Evolutionary conservation across 2,888 invertebrate genomes (phyloP), one percentile per base, ranked within the genome.

Genomic region (Diaprepes abbreviatus): DNA sequence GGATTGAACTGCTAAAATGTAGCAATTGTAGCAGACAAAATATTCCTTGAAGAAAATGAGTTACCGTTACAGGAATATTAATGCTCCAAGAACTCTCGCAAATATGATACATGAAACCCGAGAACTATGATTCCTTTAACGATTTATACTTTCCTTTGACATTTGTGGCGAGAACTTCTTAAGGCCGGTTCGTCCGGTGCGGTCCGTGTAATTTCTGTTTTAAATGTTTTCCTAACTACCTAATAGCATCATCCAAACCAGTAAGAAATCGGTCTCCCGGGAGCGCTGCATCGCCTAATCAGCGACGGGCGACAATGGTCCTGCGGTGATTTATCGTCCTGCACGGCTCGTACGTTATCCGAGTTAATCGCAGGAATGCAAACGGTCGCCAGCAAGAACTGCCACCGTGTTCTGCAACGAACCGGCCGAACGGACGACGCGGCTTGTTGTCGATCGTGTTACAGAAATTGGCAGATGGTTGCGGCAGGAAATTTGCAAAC

Each of bases 301-400:
- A 66, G 57, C 45, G 66, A 66, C 60, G 55, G 66, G 54, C 62
- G 66, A 66, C 70, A 70, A 66, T 66, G 38, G 64, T 69, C 40
- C 50, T 55, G 62, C 58, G 38, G 66, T 66, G 75, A 77, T 78
- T 79, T 78, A 79, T 76, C 65, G 75, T 72, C 58, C 68, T 72
- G 73, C 74, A 71, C 67, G 65, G 62, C 69, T 72, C 74, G 75
- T 77, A 75, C 73, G 73, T 77, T 76, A 77, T 77, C 75, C 72
- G 71, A 73, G 75, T 76, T 74, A 76, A 75, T 74, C 75, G 75
- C 73, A 73, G 73, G 76, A 76, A 76, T 78, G 77, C 57, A 36
- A 58, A 68, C 54, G 31, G 36, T 16, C 24, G 31, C 21, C 35
- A 28, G 28, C 33, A 31, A 24, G 31, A 36, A 43, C 55, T 63